Base-by-base conservation (phyloP, 1,140 invertebrate genomes). In the Venustaconcha ellipsiformis region DNA sequence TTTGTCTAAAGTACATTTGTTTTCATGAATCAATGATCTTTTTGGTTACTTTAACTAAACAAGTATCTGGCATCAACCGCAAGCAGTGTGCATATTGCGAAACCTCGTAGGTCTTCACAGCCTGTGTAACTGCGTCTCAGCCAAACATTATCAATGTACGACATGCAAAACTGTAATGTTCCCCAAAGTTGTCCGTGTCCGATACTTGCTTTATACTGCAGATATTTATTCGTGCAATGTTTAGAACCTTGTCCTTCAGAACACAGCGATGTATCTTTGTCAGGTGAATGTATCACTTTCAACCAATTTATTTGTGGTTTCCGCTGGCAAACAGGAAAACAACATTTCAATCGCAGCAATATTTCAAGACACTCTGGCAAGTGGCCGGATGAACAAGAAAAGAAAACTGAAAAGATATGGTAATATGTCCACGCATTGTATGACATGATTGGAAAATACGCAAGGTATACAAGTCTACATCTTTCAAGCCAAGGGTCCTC, bases 21-120 rank as follows among this genome's bases (percentile, higher is more conserved):
- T 80, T 20, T 76, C 81, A 67, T 75, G 81, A 30, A 81, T 78
- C 56, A 84, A 79, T 12, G 78, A 83, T 48, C 80, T 72, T n/a
- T n/a, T n/a, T 81, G 78, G 15, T 78, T 69, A 20, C 66, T 82
- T 74, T 77, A 84, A 55, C 70, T 82, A 69, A 83, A 72, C 83
- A 83, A 8, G 81, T 18, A 30, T 72, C 74, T n/a, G 73, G 2
- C 83, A 84, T 84, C 13, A 26, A n/a, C 56, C 20, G n/a, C 15
- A 81, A 59, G 58, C 63, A 73, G 5, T 67, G 23, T 56, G 57
- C 77, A 69, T 81, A 83, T 30, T 81, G 63, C 0, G 56, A 14
- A 64, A 76, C 79, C 73, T 83, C 23, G 62, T 78, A 82, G 14
- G 66, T 69, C 58, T 84, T 82, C 15, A 84, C 81, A 58, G 79